Conservation (phyloP, 2,113 vertebrate genomes). For the Ginglymostoma cirratum region DNA sequence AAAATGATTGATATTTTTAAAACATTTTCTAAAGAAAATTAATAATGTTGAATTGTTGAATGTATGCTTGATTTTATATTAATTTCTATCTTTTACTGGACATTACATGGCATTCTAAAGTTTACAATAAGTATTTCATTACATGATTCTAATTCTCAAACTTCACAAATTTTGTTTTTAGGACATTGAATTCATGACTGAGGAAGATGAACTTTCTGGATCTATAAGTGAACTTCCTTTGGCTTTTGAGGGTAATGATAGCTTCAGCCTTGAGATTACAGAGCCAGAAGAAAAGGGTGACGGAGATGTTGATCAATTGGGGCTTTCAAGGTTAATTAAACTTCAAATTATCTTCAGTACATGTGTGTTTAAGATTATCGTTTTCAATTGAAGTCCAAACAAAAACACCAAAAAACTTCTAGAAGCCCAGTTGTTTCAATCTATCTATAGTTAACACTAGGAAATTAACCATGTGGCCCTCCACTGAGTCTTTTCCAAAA, state of each 20-base stretch:
- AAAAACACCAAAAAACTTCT: no score
- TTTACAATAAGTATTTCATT: conserved; percentile 36
- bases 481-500: no score
- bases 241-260: conserved; percentile 68
- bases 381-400: not conserved
- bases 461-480: no score
- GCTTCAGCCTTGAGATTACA: conserved; percentile 65
- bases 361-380: not conserved
- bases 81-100: not conserved
- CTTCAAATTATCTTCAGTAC: not conserved
- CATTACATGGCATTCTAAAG: not conserved
- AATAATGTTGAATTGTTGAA: not conserved
- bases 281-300: conserved; percentile 65
- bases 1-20: not conserved
- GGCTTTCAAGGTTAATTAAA: conserved; percentile 65
- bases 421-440: no score
- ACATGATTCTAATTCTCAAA: conserved; percentile 42
- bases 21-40: not conserved
- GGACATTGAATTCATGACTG: conserved; percentile 59
- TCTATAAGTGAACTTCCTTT: conserved; percentile 71
- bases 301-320: conserved; percentile 62
- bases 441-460: no score
- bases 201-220: conserved; percentile 71
- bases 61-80: not conserved
- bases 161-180: conserved; percentile 30